Evolutionary conservation across 2,888 invertebrate species (phyloP).

Genomic region (Linhomoeus sp.): DNA sequence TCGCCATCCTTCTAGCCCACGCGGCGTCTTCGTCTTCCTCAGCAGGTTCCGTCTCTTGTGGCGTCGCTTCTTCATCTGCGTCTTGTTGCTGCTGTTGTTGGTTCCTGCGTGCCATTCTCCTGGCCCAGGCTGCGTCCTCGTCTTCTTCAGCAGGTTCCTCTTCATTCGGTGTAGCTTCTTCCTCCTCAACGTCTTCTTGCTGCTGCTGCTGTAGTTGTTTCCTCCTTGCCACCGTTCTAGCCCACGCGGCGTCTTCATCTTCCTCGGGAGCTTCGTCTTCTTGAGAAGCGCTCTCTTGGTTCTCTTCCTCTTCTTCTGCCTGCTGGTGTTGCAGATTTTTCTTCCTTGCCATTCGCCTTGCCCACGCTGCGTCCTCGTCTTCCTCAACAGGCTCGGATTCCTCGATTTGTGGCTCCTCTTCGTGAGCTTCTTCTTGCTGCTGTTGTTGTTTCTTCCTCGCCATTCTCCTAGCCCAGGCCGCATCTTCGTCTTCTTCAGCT

Average conservation of each 20-base stretch:
- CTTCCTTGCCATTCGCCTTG: background rate
- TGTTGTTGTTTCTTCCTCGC: conserved; percentile 11
- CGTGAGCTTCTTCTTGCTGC: conserved; percentile 2
- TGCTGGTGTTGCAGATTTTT: background rate
- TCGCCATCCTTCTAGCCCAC: background rate
- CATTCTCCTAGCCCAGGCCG: conserved; percentile 7
- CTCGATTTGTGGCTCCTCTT: background rate
- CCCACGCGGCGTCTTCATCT: background rate
- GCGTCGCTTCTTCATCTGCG: background rate
- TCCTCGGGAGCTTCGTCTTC: background rate
- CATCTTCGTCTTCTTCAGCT: conserved; percentile 12
- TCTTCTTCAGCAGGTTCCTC: conserved; percentile 1
- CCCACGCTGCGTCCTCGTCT: conserved; percentile 10
- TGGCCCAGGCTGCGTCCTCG: conserved; percentile 1
- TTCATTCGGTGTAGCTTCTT: background rate
- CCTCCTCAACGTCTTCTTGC: conserved; percentile 14
- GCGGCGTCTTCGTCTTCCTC: conserved; percentile 1
- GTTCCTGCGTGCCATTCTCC: background rate
- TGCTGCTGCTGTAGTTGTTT: conserved; percentile 4
- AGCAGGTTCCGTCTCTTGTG: background rate
- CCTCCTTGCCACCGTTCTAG: background rate
- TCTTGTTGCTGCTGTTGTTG: conserved; percentile 4
- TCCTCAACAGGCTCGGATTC: conserved; percentile 9
- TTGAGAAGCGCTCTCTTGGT: background rate
- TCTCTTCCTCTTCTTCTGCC: background rate